phyloP scores from a whole-genome alignment of 2,797 vertebrate genomes.

The Mus minutoides region DNA sequence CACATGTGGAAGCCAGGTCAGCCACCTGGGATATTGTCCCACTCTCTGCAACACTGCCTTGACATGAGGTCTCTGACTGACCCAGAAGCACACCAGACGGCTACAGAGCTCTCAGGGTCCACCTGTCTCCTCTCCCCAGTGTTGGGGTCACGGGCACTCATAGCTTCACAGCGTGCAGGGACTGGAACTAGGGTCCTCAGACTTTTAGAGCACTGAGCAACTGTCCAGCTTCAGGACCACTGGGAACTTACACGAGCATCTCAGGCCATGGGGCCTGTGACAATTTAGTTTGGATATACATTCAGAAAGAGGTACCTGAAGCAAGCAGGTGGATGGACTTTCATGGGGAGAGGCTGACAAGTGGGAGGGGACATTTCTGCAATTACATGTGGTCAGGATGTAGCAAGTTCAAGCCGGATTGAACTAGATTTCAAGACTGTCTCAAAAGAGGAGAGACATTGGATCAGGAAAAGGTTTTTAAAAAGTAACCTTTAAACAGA shows the following conservation, averaged over 20 bases:
- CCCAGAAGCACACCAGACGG: too few species aligned
- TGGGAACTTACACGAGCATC: not conserved
- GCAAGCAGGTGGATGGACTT: not conserved
- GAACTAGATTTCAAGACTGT: not conserved
- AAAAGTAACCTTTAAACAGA: not conserved
- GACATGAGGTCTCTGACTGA: not conserved
- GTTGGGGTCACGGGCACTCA: not conserved
- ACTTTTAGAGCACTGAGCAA: not conserved
- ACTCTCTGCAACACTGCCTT: not conserved
- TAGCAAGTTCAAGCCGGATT: not conserved
- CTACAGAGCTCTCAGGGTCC: not conserved
- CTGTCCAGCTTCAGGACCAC: not conserved
- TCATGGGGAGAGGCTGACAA: not conserved
- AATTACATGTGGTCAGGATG: not conserved
- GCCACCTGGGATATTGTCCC: not conserved
- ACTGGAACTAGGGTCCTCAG: not conserved
- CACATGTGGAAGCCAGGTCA: not conserved
- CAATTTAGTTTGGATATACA: fast-evolving
- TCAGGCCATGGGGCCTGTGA: fast-evolving
- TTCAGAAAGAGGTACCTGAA: not conserved
- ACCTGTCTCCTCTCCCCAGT: not conserved
- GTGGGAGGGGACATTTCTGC: not conserved
- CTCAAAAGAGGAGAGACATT: not conserved
- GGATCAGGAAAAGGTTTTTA: not conserved
- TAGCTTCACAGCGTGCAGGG: too few species aligned